A percentile compares a stretch with the other conserved stretches of the same genome.
Conservation (phyloP, 2,888 invertebrate genomes). For the Eupithecia abbreviata region DNA sequence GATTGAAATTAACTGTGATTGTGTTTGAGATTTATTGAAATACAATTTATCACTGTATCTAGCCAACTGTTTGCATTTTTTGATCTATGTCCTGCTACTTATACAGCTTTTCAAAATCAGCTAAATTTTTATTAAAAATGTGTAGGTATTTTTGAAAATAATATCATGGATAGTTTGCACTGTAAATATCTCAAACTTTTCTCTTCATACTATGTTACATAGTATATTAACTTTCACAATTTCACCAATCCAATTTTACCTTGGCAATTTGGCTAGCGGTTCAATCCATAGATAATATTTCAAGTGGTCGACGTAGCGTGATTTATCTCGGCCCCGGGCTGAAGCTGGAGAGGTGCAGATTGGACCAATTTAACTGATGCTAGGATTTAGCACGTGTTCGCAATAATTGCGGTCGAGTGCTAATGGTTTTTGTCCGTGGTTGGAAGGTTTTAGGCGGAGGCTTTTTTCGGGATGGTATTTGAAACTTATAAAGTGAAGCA, state of each 20-base stretch:
- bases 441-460: conserved; percentile 1
- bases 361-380: conserved; percentile 44
- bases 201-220: background rate
- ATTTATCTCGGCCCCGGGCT: conserved; percentile 52
- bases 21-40: background rate
- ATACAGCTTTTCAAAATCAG: background rate
- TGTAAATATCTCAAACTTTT: background rate
- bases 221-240: background rate
- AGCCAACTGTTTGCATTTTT: background rate
- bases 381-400: conserved; percentile 32
- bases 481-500: background rate
- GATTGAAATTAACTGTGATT: background rate
- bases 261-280: conserved; percentile 8
- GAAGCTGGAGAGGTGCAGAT: conserved; percentile 37
- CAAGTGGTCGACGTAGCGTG: conserved; percentile 46
- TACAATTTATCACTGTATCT: background rate
- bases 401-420: conserved; percentile 33
- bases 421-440: conserved; percentile 27
- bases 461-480: conserved; percentile 9
- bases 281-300: conserved; percentile 14
- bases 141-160: background rate
- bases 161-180: background rate
- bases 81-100: background rate
- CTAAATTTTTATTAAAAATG: too few species aligned
- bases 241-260: conserved; percentile 23